Conservation (phyloP, 2,797 vertebrate species). For the Spinus pinus region DNA sequence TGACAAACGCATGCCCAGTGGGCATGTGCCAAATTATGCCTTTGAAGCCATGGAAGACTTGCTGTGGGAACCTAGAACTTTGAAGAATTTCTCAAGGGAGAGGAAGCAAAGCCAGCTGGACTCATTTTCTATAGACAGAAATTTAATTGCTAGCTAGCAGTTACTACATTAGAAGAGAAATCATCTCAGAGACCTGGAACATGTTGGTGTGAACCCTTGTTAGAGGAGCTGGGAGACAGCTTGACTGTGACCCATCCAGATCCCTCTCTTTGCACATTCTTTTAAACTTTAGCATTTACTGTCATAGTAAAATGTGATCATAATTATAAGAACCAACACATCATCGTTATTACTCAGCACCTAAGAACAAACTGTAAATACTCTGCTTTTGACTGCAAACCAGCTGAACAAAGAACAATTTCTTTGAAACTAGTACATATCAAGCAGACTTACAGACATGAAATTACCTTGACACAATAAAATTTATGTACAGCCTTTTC, state of each 20-base stretch:
- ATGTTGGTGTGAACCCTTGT: neutral
- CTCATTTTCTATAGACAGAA: slow-evolving; percentile 42
- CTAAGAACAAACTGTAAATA: neutral
- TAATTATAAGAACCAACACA: neutral
- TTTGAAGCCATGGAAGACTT: slow-evolving; percentile 57
- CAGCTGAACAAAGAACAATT: neutral
- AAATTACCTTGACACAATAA: neutral
- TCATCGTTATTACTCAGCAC: neutral
- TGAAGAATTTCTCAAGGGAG: slow-evolving; percentile 60
- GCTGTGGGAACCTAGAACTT: slow-evolving; percentile 64
- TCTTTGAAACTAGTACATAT: neutral
- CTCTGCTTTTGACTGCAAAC: neutral
- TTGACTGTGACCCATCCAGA: neutral
- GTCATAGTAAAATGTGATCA: neutral
- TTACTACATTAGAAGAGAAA: slow-evolving; percentile 18
- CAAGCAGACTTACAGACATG: neutral
- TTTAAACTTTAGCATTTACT: slow-evolving; percentile 3
- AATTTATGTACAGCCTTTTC: neutral
- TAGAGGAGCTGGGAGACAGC: neutral
- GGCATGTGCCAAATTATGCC: slow-evolving; percentile 54
- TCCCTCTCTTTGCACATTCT: neutral
- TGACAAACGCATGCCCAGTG: slow-evolving; percentile 45
- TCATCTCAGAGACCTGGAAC: neutral
- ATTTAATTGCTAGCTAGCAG: slow-evolving; percentile 32
- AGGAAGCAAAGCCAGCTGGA: slow-evolving; percentile 62